Evolutionary conservation across 2,888 invertebrate species (phyloP).

Genomic region (Abscondita cerata): DNA sequence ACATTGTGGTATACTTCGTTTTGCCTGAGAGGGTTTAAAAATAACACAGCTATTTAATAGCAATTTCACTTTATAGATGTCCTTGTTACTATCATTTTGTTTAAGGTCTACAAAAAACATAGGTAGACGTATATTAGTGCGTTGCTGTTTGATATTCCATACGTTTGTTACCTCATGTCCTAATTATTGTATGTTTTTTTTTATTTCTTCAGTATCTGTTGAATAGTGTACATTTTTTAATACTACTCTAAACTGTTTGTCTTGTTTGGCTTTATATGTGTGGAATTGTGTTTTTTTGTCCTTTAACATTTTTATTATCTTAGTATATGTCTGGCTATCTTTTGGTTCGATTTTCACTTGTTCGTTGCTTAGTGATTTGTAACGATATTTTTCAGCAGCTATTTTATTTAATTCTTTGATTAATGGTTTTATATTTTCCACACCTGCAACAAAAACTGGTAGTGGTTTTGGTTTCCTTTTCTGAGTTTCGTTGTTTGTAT

Average conservation of each 20-base stretch:
- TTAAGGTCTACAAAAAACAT: slow-evolving; percentile 1
- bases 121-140: slow-evolving; percentile 6
- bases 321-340: background rate
- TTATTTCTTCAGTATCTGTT: background rate
- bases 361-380: background rate
- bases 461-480: background rate
- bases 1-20: slow-evolving; percentile 8
- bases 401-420: background rate
- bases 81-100: slow-evolving; percentile 15
- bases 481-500: background rate
- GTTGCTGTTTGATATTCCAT: slow-evolving; percentile 14
- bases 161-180: slow-evolving; percentile 6
- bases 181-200: slow-evolving; percentile 1
- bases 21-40: slow-evolving; percentile 7
- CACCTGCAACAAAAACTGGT: background rate
- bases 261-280: slow-evolving; percentile 9
- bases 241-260: slow-evolving; percentile 6
- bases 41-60: slow-evolving; percentile 14
- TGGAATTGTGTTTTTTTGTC: background rate
- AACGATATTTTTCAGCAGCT: background rate
- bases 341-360: too few species aligned
- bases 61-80: slow-evolving; percentile 17
- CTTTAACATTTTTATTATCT: background rate
- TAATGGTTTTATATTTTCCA: background rate
- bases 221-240: background rate